Conservation (phyloP, 2,797 vertebrate genomes). For the Neosilurus hyrtlii region DNA sequence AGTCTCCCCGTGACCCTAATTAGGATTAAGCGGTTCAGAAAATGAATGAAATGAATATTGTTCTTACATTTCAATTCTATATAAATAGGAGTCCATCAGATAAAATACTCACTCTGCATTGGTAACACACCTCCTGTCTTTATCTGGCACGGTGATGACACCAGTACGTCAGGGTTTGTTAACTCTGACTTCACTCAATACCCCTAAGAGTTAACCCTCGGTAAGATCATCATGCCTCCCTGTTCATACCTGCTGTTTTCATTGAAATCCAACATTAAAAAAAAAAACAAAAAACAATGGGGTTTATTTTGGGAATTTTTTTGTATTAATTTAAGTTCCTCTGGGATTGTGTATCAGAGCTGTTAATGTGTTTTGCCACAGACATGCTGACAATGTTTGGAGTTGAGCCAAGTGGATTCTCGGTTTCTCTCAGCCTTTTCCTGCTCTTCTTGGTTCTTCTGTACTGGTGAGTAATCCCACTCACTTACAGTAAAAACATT, state of each 20-base stretch:
- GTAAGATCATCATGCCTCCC: too few relatives aligned
- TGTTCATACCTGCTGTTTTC: background rate
- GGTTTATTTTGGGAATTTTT: background rate
- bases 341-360: background rate
- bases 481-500: background rate
- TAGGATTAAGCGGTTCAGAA: too few relatives aligned
- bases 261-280: background rate
- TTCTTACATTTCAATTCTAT: too few relatives aligned
- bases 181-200: too few relatives aligned
- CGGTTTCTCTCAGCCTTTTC: conserved; percentile 64
- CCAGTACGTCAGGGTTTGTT: too few relatives aligned
- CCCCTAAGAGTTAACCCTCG: too few relatives aligned
- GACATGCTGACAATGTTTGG: conserved; percentile 55
- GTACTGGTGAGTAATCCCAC: conserved; percentile 68
- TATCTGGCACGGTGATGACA: too few relatives aligned
- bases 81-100: too few relatives aligned
- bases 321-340: conserved; percentile 7
- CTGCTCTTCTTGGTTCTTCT: conserved; percentile 68
- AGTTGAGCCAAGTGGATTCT: conserved; percentile 50
- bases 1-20: too few relatives aligned
- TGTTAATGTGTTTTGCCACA: conserved; percentile 1
- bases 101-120: too few relatives aligned
- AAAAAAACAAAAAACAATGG: background rate
- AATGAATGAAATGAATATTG: too few relatives aligned
- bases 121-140: too few relatives aligned